Evolutionary conservation across 64 coral and sea anemone species (phyloP), one percentile per base, ranked within the genome.

Genomic region (Astreopora myriophthalma): DNA sequence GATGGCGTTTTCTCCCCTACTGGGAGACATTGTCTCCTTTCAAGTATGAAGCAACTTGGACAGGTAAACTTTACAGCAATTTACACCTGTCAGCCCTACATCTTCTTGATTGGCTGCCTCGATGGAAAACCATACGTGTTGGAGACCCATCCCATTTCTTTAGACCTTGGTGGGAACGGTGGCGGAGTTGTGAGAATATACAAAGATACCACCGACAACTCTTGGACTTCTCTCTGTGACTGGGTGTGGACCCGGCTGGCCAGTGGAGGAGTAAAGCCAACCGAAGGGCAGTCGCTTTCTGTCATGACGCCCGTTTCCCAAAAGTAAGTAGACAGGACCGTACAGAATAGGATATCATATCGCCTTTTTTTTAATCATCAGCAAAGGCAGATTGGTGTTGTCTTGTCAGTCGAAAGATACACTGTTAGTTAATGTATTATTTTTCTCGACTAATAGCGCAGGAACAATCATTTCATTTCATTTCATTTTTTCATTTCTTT

Each of bases 51-150:
- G 77, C 42, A 52, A 57, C 77, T 60, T 80, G 77, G 77, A 46
- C 77, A 52, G 77, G 77, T 67, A 67, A 67, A 67, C 63, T 67
- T 67, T 67, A 67, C 63, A 67, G 63, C 63, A 67, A 80, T 46
- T 80, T 57, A 52, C 55, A 52, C 48, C 77, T 80, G 77, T 57
- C 77, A 80, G 77, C 77, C 48, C 44, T 80, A 80, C 77, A 80
- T 80, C 48, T 80, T 80, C 55, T 52, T 80, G 77, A 80, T 80
- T 60, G 77, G 77, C 77, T 80, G 77, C 77, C 77, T 80, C 44
- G 1, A 60, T 80, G 77, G 40, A 57, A 80, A 80, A 80, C 77
- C 77, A 52, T 80, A 80, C 28, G 48, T 80, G 11, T 57, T 80
- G 28, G 76, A 80, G 24, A 80, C 76, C 42, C 76, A 80, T 57